Evolutionary conservation across 2,888 invertebrate genomes (phyloP).

Genomic region (Acronicta aceris): DNA sequence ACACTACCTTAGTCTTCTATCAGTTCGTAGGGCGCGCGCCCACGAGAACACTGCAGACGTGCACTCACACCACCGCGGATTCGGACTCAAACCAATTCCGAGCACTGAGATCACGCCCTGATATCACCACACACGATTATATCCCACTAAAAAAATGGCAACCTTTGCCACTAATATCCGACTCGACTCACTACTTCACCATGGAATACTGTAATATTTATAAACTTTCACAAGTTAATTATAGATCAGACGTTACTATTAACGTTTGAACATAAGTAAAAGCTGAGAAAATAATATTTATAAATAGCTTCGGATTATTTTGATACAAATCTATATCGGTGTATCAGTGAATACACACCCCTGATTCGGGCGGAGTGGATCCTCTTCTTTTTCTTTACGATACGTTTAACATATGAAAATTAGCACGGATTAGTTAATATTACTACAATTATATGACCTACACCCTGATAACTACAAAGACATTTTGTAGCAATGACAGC

Average conservation of each 20-base stretch:
- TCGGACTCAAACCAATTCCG: slow-evolving; percentile 54
- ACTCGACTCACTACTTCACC: slow-evolving; percentile 80
- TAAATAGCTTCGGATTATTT: slow-evolving; percentile 90
- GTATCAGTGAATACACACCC: slow-evolving; percentile 88
- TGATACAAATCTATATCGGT: slow-evolving; percentile 88
- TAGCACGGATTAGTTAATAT: slow-evolving; percentile 83
- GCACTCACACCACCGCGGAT: slow-evolving; percentile 56
- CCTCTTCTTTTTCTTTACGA: slow-evolving; percentile 83
- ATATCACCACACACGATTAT: slow-evolving; percentile 80
- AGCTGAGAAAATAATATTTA: slow-evolving; percentile 90
- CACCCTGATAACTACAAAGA: slow-evolving; percentile 89
- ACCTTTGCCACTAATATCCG: slow-evolving; percentile 82
- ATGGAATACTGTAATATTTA: slow-evolving; percentile 87
- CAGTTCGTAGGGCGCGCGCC: slow-evolving; percentile 42
- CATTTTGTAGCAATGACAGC: slow-evolving; percentile 89
- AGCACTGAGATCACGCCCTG: slow-evolving; percentile 79
- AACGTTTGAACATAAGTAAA: slow-evolving; percentile 89
- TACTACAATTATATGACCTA: slow-evolving; percentile 87
- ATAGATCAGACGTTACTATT: slow-evolving; percentile 89
- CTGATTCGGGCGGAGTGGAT: slow-evolving; percentile 85
- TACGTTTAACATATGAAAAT: slow-evolving; percentile 81
- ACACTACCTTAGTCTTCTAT: slow-evolving; percentile 48
- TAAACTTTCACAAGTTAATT: slow-evolving; percentile 88
- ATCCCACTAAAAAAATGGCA: slow-evolving; percentile 87
- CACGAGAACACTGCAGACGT: slow-evolving; percentile 52